Conservation (phyloP, 1,140 invertebrate genomes). For the Caenorhabditis tropicalis region DNA sequence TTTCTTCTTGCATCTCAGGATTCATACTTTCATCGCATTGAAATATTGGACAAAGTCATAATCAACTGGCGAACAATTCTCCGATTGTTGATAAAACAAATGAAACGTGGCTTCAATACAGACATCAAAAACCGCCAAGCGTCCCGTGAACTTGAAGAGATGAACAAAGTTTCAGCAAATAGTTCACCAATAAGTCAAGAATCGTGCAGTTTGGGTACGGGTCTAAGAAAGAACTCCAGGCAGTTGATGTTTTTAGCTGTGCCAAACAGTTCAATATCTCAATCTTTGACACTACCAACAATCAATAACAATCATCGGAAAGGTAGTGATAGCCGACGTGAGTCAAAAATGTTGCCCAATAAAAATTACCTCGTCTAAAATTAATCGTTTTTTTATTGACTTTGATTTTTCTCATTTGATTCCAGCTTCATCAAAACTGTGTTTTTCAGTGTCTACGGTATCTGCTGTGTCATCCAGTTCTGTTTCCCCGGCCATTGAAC, state of each 20-base stretch:
- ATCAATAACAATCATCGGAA: constrained; percentile 38
- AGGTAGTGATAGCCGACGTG: constrained; percentile 26
- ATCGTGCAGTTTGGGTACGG: constrained; percentile 32
- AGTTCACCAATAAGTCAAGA: not conserved
- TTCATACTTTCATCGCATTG: constrained; percentile 22
- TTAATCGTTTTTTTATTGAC: too few species aligned
- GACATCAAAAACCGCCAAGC: constrained; percentile 50
- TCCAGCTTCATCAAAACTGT: too few species aligned
- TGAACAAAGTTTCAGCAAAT: not conserved
- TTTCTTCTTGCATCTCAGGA: too few species aligned
- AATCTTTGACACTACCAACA: constrained; percentile 18
- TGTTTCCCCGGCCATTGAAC: not conserved
- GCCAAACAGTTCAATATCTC: not conserved
- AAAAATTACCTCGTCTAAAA: too few species aligned
- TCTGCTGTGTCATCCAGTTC: not conserved
- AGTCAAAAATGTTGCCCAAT: not conserved
- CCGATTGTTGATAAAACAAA: constrained; percentile 34
- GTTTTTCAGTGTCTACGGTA: constrained; percentile 10
- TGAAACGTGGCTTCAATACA: constrained; percentile 47
- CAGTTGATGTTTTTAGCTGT: constrained; percentile 37
- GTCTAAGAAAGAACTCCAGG: constrained; percentile 34
- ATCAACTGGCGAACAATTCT: constrained; percentile 48
- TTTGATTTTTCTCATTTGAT: too few species aligned
- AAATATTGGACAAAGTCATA: constrained; percentile 36
- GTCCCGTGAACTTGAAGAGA: constrained; percentile 29